phyloP scores from a whole-genome alignment of 2,888 invertebrate genomes.

The Nomada fabriciana region DNA sequence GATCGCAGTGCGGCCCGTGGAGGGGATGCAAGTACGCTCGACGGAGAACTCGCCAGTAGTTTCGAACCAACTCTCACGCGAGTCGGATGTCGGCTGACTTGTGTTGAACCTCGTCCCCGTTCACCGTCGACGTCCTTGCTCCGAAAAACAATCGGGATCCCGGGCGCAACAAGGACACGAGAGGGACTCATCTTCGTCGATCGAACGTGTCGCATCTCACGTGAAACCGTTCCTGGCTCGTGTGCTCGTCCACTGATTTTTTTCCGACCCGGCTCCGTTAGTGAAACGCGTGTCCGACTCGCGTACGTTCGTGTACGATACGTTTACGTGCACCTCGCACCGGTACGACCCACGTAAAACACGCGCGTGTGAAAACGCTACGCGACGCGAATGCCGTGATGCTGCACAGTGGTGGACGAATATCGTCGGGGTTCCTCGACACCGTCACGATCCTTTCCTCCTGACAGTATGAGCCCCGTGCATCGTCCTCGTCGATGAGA shows the following conservation, averaged over 20 bases:
- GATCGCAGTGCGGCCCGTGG: slow-evolving; percentile 50
- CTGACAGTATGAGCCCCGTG: slow-evolving; percentile 70
- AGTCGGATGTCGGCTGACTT: slow-evolving; percentile 69
- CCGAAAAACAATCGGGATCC: slow-evolving; percentile 19
- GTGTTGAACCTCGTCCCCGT: slow-evolving; percentile 22
- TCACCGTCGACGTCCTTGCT: slow-evolving; percentile 20
- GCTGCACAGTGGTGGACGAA: slow-evolving; percentile 61
- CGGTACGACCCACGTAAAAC: background rate
- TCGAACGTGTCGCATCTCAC: background rate
- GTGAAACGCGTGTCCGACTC: background rate
- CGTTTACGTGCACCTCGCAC: background rate
- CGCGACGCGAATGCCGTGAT: slow-evolving; percentile 65
- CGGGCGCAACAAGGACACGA: background rate
- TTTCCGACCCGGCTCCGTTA: slow-evolving; percentile 6
- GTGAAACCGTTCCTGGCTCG: background rate
- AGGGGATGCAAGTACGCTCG: slow-evolving; percentile 73
- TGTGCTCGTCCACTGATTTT: too few relatives aligned
- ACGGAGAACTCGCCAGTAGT: slow-evolving; percentile 77
- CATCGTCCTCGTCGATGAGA: slow-evolving; percentile 52
- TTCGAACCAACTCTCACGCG: slow-evolving; percentile 80
- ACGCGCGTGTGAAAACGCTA: slow-evolving; percentile 34
- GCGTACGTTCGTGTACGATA: background rate
- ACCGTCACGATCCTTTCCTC: slow-evolving; percentile 59
- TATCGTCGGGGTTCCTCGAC: slow-evolving; percentile 64
- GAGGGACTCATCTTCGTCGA: background rate